Percentiles rank a stretch among this genome's conserved stretches.
These are phyloP conservation scores for Dysidea cf. avara DNA, from an alignment of 37 sponge, comb jelly and placozoan species.

Conservation along the genomic window DNA sequence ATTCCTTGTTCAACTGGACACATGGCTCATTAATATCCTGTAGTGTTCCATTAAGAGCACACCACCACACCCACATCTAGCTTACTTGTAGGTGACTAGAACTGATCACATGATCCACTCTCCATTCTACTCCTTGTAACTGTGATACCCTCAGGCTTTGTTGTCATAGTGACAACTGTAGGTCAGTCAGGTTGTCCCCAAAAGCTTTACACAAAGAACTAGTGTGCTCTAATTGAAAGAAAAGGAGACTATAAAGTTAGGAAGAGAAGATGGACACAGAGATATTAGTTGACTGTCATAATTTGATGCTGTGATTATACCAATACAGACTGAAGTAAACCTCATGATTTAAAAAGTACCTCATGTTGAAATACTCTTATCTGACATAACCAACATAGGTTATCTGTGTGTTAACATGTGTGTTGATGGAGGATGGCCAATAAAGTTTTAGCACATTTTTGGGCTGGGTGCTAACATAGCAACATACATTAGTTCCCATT, in stretches of 20 bases:
- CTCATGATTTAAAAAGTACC: too few relatives aligned
- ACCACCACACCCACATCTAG: not conserved
- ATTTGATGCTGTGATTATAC: too few relatives aligned
- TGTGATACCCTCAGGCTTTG: conserved; percentile 73
- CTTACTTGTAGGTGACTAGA: conserved; percentile 70
- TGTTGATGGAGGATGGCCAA: too few relatives aligned
- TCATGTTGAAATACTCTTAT: too few relatives aligned
- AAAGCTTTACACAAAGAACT: conserved; percentile 79
- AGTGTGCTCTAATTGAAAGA: conserved; percentile 59
- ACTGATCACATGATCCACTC: conserved; percentile 89
- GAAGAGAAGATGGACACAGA: too few relatives aligned
- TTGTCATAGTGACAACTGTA: conserved; percentile 42
- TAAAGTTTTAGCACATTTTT: too few relatives aligned
- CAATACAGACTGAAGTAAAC: too few relatives aligned
- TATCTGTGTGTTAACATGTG: too few relatives aligned
- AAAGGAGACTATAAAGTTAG: not conserved
- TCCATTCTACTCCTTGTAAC: conserved; percentile 75
- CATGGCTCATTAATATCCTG: conserved; percentile 71
- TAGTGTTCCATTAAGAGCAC: not conserved
- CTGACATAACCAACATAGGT: too few relatives aligned
- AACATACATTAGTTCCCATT: too few relatives aligned
- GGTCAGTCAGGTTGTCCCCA: conserved; percentile 55
- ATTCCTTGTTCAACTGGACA: conserved; percentile 52
- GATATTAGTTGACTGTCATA: too few relatives aligned
- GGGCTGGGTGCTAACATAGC: too few relatives aligned